Percentiles rank a stretch among this genome's conserved stretches.
Evolutionary conservation across 2,888 invertebrate genomes (phyloP).

Genomic region (Endotricha flammealis): DNA sequence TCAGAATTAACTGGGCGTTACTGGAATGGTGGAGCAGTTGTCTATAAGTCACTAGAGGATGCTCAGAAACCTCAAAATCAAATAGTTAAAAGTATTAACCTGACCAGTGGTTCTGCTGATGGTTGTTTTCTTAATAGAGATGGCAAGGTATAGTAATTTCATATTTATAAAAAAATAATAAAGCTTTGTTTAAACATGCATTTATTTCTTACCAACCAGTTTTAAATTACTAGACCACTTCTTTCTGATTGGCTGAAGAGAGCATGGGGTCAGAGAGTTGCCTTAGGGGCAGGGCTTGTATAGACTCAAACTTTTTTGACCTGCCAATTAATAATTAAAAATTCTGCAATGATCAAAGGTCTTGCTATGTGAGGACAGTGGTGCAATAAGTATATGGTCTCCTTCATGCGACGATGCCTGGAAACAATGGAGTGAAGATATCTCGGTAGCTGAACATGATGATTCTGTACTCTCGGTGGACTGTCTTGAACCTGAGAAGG

Average conservation of each 20-base stretch:
- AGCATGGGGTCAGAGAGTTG: too few relatives aligned
- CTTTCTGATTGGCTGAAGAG: too few relatives aligned
- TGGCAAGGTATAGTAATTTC: constrained; percentile 58
- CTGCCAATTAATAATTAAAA: too few relatives aligned
- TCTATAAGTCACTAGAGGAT: constrained; percentile 43
- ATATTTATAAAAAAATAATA: too few relatives aligned
- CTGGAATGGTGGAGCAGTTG: constrained; percentile 63
- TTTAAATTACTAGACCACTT: too few relatives aligned
- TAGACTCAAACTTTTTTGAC: too few relatives aligned
- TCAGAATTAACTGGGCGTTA: constrained; percentile 69
- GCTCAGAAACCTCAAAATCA: constrained; percentile 30
- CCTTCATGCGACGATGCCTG: constrained; percentile 42
- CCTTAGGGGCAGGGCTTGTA: too few relatives aligned
- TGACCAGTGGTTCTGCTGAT: constrained; percentile 59
- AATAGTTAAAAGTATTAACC: constrained; percentile 42
- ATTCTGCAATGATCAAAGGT: too few relatives aligned
- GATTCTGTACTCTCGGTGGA: constrained; percentile 51
- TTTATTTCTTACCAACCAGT: too few relatives aligned
- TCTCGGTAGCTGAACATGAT: constrained; percentile 64
- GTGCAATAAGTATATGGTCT: constrained; percentile 58
- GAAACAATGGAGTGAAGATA: constrained; percentile 51
- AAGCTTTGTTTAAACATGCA: too few relatives aligned
- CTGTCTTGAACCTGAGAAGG: constrained; percentile 44
- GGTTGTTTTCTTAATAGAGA: constrained; percentile 60
- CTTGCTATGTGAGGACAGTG: constrained; percentile 67